These are phyloP conservation scores for Brachionus asplanchnoidis DNA, from an alignment of 1,140 invertebrate genomes.

Conservation along the genomic window DNA sequence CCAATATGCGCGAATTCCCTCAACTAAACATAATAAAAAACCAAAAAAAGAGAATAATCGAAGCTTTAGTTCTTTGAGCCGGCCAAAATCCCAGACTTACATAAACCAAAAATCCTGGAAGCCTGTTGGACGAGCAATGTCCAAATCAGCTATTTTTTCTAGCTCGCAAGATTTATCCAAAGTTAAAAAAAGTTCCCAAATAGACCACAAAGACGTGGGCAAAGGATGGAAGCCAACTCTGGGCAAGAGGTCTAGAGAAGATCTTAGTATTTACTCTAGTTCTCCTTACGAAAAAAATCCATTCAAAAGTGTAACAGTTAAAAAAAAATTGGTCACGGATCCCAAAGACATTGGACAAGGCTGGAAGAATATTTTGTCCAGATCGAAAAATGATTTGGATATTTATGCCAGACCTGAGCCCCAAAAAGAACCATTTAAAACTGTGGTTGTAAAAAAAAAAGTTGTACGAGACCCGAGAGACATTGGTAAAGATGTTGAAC, in stretches of 20 bases:
- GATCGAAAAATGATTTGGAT: background rate
- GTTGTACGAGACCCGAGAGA: background rate
- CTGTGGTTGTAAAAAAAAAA: background rate
- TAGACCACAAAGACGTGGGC: background rate
- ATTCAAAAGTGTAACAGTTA: background rate
- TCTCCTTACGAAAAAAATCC: background rate
- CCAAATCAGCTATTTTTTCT: background rate
- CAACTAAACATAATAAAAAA: background rate
- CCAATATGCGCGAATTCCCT: background rate
- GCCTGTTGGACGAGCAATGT: background rate
- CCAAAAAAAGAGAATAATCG: background rate
- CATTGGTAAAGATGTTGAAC: background rate
- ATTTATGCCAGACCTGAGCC: background rate
- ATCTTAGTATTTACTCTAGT: background rate
- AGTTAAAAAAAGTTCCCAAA: background rate
- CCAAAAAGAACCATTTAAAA: slow-evolving; percentile 19
- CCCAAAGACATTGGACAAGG: background rate
- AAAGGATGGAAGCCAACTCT: slow-evolving; percentile 5
- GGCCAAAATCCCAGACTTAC: background rate
- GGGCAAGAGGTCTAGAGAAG: background rate
- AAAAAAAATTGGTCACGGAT: background rate
- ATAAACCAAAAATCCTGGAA: background rate
- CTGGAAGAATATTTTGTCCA: background rate
- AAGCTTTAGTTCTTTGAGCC: background rate
- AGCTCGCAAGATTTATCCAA: background rate